Evolutionary conservation across 2,113 vertebrate species (phyloP).

Genomic region (Entosphenus tridentatus): DNA sequence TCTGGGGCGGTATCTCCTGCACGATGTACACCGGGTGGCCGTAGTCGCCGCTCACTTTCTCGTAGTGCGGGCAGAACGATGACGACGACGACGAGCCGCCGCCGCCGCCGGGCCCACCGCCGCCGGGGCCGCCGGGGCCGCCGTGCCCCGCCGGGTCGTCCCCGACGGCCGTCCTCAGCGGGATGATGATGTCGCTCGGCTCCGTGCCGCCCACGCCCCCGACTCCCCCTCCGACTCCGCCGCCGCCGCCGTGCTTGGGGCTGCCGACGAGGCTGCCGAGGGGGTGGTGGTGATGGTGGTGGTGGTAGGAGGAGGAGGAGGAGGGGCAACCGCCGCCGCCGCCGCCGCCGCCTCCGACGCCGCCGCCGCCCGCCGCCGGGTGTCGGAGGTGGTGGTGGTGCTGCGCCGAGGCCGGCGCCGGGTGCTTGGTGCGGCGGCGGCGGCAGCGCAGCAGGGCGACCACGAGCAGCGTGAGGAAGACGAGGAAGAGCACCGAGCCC

Average conservation of each 20-base stretch:
- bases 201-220: constrained; percentile 48
- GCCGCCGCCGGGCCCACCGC: constrained; percentile 23
- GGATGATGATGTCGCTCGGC: constrained; percentile 99
- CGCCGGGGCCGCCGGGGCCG: constrained; percentile 11
- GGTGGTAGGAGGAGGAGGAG: constrained; percentile 58
- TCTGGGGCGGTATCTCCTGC: constrained; percentile 96
- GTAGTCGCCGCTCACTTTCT: constrained; percentile 96
- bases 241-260: constrained; percentile 72
- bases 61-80: constrained; percentile 88
- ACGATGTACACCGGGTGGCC: constrained; percentile 96
- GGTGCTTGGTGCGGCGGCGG: constrained; percentile 45
- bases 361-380: not conserved
- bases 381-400: constrained; percentile 46
- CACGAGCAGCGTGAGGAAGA: constrained; percentile 94
- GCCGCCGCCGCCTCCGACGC: not conserved
- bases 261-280: constrained; percentile 92
- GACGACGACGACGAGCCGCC: constrained; percentile 9
- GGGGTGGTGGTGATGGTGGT: constrained; percentile 66
- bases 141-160: constrained; percentile 46
- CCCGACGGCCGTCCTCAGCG: constrained; percentile 92
- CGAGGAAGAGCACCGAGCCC: constrained; percentile 84
- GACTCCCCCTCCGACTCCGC: constrained; percentile 12
- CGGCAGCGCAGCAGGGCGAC: constrained; percentile 84
- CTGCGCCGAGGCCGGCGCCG: constrained; percentile 32
- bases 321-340: constrained; percentile 16